A percentile compares a stretch with the other conserved stretches of the same genome.
phyloP scores from a whole-genome alignment of 2,113 vertebrate genomes.

The Leucopsar rothschildi region DNA sequence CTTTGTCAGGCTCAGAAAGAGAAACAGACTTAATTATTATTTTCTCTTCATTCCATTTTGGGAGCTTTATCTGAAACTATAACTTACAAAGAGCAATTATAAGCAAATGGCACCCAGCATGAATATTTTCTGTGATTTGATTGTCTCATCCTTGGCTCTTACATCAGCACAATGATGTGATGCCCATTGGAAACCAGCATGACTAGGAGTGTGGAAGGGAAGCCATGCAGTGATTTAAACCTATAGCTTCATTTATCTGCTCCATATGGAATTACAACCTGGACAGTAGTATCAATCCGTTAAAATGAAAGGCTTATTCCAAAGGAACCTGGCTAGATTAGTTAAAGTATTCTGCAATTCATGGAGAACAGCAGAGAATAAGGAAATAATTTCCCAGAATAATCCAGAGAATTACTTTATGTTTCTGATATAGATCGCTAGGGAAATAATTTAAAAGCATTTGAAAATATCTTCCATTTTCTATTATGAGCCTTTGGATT shows the following conservation, averaged over 20 bases:
- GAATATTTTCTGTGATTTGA: conserved; percentile 69
- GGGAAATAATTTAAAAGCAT: conserved; percentile 83
- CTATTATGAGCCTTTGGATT: conserved; percentile 79
- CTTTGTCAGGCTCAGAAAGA: conserved; percentile 63
- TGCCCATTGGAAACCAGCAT: conserved; percentile 63
- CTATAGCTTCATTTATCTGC: conserved; percentile 51
- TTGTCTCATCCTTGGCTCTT: conserved; percentile 67
- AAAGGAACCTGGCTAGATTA: conserved; percentile 50
- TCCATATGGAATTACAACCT: conserved; percentile 58
- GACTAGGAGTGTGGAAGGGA: conserved; percentile 30
- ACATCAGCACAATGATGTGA: conserved; percentile 69
- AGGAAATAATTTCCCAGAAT: conserved; percentile 76
- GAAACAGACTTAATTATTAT: conserved; percentile 69
- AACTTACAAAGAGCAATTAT: conserved; percentile 76
- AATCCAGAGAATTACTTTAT: conserved; percentile 75
- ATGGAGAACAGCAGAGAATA: conserved; percentile 48
- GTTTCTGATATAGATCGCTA: conserved; percentile 76
- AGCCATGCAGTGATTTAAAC: conserved; percentile 70
- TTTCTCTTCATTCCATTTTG: conserved; percentile 69
- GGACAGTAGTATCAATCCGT: conserved; percentile 58
- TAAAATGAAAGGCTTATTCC: conserved; percentile 61
- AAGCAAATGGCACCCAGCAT: conserved; percentile 74
- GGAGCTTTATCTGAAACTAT: conserved; percentile 74
- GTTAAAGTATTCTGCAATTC: conserved; percentile 66
- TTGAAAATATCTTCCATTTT: conserved; percentile 79